Conservation (phyloP, 2,888 invertebrate genomes). For the Ochropacha duplaris region DNA sequence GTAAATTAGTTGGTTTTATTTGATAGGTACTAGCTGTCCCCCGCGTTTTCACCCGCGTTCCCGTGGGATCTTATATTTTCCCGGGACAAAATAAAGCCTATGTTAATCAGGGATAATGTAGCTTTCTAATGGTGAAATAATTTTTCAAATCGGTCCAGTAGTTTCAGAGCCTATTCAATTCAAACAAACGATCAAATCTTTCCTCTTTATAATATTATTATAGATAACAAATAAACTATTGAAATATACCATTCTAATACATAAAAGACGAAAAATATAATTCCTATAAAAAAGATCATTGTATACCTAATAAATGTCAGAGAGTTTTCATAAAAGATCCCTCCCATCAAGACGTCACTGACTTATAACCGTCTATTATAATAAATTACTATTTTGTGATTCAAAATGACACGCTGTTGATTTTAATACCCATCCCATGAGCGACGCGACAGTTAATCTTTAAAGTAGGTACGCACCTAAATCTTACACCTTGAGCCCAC, state of each 20-base stretch:
- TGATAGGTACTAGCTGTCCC: no score
- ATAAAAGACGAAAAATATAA: neutral
- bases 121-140: no score
- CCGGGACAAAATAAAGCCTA: no score
- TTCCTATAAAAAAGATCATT: neutral
- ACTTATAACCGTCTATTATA: slow-evolving; percentile 1
- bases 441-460: neutral
- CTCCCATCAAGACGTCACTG: neutral
- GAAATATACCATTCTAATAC: neutral
- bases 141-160: no score
- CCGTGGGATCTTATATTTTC: no score
- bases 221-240: no score
- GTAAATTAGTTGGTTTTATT: no score
- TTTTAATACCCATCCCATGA: neutral
- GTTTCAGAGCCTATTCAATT: no score
- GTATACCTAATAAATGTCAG: neutral
- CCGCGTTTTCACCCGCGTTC: no score
- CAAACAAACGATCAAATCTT: no score
- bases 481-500: neutral
- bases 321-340: neutral
- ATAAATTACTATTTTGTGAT: neutral
- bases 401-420: neutral
- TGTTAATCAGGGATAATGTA: no score
- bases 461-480: neutral
- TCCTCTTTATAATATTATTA: no score